Conservation (phyloP, 2,113 vertebrate genomes). For the Microtus richardsoni region DNA sequence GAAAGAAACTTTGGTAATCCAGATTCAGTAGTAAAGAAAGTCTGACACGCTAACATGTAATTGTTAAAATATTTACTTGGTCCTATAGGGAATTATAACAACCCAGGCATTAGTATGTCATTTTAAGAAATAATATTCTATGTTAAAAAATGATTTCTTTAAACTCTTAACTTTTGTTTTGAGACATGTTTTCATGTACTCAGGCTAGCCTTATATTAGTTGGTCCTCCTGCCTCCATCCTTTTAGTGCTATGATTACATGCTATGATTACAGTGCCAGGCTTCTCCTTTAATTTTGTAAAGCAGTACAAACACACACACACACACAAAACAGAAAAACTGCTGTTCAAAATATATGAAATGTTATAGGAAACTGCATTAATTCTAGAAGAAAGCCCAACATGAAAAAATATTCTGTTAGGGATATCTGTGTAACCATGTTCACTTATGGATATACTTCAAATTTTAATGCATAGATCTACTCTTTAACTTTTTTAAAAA, state of each 20-base stretch:
- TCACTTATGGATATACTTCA: constrained; percentile 23
- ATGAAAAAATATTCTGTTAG: not conserved
- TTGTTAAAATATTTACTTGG: not conserved
- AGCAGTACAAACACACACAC: no score
- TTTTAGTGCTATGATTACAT: not conserved
- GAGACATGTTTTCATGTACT: not conserved
- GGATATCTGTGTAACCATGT: not conserved
- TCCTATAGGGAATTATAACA: not conserved
- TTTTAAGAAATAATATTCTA: not conserved
- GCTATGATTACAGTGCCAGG: not conserved
- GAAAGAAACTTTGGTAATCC: not conserved
- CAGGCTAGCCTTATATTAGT: not conserved
- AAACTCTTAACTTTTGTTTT: not conserved
- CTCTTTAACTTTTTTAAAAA: not conserved
- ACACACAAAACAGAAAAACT: not conserved
- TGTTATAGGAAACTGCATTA: not conserved
- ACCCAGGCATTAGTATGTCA: not conserved
- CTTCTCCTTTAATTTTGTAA: not conserved
- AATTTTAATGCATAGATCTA: not conserved
- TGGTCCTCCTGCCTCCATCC: not conserved
- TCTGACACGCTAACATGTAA: not conserved
- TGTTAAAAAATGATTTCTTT: not conserved
- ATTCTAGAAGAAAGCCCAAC: not conserved
- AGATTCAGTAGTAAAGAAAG: not conserved
- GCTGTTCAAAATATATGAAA: not conserved